These are phyloP conservation scores for Iguana delicatissima DNA, from an alignment of 2,797 vertebrate genomes.

Conservation along the genomic window DNA sequence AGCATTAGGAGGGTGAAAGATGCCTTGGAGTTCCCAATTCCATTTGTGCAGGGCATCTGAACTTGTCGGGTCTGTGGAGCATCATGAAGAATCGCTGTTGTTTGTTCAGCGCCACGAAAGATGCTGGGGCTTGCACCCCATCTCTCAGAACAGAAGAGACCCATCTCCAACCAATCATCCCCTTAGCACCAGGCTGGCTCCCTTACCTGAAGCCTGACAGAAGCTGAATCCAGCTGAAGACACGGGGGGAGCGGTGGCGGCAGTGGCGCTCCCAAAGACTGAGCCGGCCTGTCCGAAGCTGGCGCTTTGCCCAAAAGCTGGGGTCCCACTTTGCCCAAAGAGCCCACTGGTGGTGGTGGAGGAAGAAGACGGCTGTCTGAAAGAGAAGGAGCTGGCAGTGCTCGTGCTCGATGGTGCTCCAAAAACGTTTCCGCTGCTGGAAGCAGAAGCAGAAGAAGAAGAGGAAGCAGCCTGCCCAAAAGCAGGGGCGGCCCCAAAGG, in stretches of 20 bases:
- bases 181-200: fast-evolving
- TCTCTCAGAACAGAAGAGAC: no score
- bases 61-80: no score
- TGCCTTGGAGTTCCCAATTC: conserved; percentile 9
- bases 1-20: no score
- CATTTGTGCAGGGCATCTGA: conserved; percentile 9
- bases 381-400: conserved; percentile 88
- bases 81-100: no score
- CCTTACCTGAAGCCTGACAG: conserved; percentile 90
- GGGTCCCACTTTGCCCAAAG: conserved; percentile 86
- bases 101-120: no score
- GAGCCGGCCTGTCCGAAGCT: conserved; percentile 87
- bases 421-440: conserved; percentile 82
- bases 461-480: conserved; percentile 84
- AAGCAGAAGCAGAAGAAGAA: conserved; percentile 74
- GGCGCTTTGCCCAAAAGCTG: conserved; percentile 87
- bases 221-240: conserved; percentile 91
- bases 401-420: conserved; percentile 78
- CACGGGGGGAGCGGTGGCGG: conserved; percentile 87
- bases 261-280: conserved; percentile 86
- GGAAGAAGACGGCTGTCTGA: conserved; percentile 75
- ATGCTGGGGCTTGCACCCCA: no score
- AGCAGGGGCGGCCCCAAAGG: conserved; percentile 76
- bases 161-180: not conserved
- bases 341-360: conserved; percentile 73